Evolutionary conservation across 2,888 invertebrate species (phyloP), one percentile per base, ranked within the genome.

Genomic region (Orthosia cruda): DNA sequence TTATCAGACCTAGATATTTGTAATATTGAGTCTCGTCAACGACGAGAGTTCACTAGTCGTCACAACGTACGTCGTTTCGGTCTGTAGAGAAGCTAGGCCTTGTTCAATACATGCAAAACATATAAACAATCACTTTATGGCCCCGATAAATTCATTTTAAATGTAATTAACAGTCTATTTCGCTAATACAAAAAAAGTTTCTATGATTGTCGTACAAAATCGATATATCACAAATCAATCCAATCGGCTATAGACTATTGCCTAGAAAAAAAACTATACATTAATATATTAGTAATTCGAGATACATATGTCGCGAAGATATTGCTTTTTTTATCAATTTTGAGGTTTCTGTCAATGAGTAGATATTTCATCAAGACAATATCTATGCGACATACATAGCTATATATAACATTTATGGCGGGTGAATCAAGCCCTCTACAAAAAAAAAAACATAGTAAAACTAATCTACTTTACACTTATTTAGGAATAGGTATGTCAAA

Each of bases 391-490:
- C 84, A 85, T 86, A 91, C 86, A 90, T 89, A 91, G 80, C 90
- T 89, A 90, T 86, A 89, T 84, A 87, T 81, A 90, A 90, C 83
- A 86, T 80, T 84, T 80, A 89, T 77, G 73, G 55, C 73, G 80
- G 79, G 83, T 79, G 78, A 81, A 88, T 78, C 72, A 86, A 74
- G 69, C 84, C 89, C 90, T 87, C 89, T 88, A 88, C 85, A 89
- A 90, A 92, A 91, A 89, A 90, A 92, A 91, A 74, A 71, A 81
- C 72, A 82, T 81, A 80, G 74, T 90, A 89, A 88, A 87, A 86
- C 91, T 94, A 93, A 89, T 87, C 94, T 95, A 95, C 91, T 93
- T 94, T 94, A 95, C 94, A 94, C 90, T 93, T 93, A 94, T 93
- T 92, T 93, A 94, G 94, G 94, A 95, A 95, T 94, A 94, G 91